phyloP scores from a whole-genome alignment of 2,113 vertebrate species.

The Phalacrocorax pelagicus region DNA sequence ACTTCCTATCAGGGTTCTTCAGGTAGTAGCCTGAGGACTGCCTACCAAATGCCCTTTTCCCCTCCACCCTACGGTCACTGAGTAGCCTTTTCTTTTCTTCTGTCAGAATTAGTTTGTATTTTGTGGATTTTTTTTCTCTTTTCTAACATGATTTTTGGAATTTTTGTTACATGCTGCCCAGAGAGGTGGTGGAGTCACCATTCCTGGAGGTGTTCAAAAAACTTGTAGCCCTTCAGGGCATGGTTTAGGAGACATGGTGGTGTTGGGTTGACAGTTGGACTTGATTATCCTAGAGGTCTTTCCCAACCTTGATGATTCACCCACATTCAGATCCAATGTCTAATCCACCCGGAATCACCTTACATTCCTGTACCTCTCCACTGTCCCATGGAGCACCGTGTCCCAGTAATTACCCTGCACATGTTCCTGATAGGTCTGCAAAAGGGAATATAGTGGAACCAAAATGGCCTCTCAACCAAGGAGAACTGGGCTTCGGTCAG shows the following conservation, averaged over 20 bases:
- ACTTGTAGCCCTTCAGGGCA: no score
- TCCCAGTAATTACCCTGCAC: fast-evolving
- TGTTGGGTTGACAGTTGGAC: no score
- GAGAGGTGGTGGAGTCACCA: no score
- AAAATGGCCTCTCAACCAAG: neutral
- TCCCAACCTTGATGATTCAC: neutral
- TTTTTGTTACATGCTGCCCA: no score
- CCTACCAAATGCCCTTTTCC: neutral
- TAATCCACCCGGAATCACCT: neutral
- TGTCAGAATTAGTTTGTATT: neutral
- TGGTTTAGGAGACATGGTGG: no score
- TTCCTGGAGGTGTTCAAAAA: no score
- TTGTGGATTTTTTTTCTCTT: neutral
- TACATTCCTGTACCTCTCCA: neutral
- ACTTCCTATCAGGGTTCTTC: neutral
- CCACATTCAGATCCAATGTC: no score
- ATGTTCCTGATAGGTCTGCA: fast-evolving
- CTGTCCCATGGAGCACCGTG: neutral
- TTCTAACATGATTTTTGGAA: neutral
- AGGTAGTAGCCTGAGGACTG: neutral
- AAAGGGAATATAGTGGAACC: neutral
- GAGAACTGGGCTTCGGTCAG: neutral
- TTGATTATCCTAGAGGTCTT: no score
- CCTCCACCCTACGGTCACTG: neutral
- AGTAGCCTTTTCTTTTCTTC: neutral